These are phyloP conservation scores for Scarus forsteni DNA, from an alignment of 2,797 vertebrate genomes.

Conservation along the genomic window DNA sequence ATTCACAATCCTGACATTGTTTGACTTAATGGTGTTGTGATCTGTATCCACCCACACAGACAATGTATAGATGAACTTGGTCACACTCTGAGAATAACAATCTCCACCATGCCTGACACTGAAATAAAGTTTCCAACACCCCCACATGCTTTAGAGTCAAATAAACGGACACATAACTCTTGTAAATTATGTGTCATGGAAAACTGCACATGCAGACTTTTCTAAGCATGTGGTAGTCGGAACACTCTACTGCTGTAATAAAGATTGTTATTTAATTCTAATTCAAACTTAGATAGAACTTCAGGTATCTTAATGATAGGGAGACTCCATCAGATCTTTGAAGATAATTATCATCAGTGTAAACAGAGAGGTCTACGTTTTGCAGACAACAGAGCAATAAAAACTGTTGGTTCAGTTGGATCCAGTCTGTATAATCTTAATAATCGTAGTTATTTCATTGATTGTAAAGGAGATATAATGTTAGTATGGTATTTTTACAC, in stretches of 20 bases:
- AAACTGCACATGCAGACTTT: neutral
- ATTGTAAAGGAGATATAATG: neutral
- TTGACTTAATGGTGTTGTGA: slow-evolving; percentile 38
- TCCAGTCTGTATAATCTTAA: neutral
- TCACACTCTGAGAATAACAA: slow-evolving; percentile 35
- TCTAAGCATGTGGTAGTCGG: neutral
- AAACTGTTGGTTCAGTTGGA: no score
- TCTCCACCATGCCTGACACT: slow-evolving; percentile 43
- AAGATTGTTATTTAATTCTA: no score
- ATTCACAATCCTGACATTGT: slow-evolving; percentile 51
- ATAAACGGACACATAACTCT: slow-evolving; percentile 35
- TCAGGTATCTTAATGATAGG: no score
- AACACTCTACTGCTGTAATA: neutral
- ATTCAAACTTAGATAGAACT: no score
- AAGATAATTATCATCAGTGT: neutral
- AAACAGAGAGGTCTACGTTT: slow-evolving; percentile 13
- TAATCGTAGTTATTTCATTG: slow-evolving; percentile 13
- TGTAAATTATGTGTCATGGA: slow-evolving; percentile 23
- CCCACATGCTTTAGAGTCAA: slow-evolving; percentile 51
- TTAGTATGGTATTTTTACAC: no score
- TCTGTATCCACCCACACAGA: slow-evolving; percentile 54
- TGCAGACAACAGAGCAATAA: neutral
- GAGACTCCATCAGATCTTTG: neutral
- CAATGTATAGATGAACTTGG: slow-evolving; percentile 41
- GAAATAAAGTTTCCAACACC: slow-evolving; percentile 56